Conservation (phyloP, 2,113 vertebrate species). For the Rousettus leschenaultii region DNA sequence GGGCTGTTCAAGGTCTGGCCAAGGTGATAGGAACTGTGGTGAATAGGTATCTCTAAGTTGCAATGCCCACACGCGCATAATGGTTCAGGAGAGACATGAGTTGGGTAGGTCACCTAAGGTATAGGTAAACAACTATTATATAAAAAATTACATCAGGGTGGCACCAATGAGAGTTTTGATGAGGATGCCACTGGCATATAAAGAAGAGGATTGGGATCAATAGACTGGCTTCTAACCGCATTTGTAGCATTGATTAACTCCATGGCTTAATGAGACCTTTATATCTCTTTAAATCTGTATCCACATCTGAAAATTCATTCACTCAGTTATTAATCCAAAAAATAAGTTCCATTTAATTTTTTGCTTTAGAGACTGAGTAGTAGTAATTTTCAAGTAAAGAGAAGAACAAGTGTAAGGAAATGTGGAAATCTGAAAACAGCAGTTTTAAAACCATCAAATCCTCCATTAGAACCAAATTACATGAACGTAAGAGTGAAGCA, state of each 20-base stretch:
- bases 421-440: not conserved
- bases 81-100: not conserved
- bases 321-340: not conserved
- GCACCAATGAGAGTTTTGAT: not conserved
- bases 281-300: not conserved
- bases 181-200: not conserved
- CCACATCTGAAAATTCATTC: not conserved
- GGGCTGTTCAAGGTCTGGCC: not conserved
- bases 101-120: not conserved
- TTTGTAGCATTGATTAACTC: not conserved
- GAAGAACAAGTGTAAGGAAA: not conserved
- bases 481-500: not conserved
- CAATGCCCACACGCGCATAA: not conserved
- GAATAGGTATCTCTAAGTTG: not conserved
- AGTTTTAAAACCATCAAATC: not conserved
- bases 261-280: not conserved
- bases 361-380: not conserved
- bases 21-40: not conserved
- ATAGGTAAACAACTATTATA: not conserved
- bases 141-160: not conserved
- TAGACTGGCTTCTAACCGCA: not conserved
- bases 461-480: not conserved
- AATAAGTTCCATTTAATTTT: not conserved
- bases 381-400: not conserved
- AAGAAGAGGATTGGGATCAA: not conserved